These are phyloP conservation scores for Peromyscus leucopus DNA, from an alignment of 2,113 vertebrate genomes.

Conservation along the genomic window DNA sequence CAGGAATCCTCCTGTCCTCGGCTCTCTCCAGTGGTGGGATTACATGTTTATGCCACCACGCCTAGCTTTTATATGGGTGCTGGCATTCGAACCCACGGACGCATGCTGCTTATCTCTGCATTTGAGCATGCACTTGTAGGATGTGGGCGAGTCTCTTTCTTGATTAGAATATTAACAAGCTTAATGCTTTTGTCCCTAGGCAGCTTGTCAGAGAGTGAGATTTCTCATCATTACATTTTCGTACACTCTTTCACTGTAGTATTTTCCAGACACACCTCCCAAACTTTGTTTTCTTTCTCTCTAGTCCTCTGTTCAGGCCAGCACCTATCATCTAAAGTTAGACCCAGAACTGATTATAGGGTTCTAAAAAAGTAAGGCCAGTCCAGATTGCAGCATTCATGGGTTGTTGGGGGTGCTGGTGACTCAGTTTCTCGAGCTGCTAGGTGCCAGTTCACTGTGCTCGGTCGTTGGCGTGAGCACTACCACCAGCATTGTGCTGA, in stretches of 20 bases:
- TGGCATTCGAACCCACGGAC: too few species aligned
- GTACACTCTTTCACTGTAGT: neutral
- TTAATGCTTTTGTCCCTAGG: neutral
- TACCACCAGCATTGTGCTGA: neutral
- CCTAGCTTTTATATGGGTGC: neutral
- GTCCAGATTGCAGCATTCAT: conserved; percentile 29
- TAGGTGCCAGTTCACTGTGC: neutral
- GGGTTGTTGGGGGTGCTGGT: neutral
- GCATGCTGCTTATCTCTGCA: neutral
- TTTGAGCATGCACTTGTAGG: neutral
- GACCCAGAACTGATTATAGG: conserved; percentile 56
- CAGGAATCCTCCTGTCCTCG: neutral
- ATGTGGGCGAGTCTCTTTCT: neutral
- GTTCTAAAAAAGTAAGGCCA: conserved; percentile 49
- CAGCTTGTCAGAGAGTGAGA: conserved; percentile 1
- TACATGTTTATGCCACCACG: neutral
- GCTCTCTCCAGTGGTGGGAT: neutral
- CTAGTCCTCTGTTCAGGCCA: neutral
- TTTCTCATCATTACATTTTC: conserved; percentile 15
- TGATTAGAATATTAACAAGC: neutral
- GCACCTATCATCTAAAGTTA: conserved; percentile 42
- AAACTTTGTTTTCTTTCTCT: conserved; percentile 40
- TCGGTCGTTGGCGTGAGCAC: neutral
- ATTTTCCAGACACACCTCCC: conserved; percentile 49
- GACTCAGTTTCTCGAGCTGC: neutral